phyloP scores from a whole-genome alignment of 2,113 vertebrate species.

The Notiomystis cincta region DNA sequence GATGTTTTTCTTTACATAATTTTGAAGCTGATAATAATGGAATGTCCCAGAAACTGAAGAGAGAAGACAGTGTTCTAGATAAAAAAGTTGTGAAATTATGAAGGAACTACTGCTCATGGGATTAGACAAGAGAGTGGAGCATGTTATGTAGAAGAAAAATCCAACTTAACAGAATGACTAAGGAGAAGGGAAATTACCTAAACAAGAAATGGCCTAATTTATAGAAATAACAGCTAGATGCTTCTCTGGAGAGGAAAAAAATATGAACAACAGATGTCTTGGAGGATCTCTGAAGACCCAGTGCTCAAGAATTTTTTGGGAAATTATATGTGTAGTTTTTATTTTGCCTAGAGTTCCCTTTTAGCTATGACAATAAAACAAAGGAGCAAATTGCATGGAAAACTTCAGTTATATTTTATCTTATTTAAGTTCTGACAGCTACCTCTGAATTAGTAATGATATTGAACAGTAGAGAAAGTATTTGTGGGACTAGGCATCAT shows the following conservation, averaged over 20 bases:
- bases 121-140: not conserved
- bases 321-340: not conserved
- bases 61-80: not conserved
- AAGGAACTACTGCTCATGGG: not conserved
- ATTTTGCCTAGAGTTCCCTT: not conserved
- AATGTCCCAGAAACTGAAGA: not conserved
- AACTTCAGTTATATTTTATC: not conserved
- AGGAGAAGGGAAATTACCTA: not conserved
- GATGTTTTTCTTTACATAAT: not conserved
- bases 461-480: not conserved
- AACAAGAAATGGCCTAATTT: not conserved
- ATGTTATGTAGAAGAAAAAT: not conserved
- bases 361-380: not conserved
- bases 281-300: not conserved
- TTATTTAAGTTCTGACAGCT: not conserved
- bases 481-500: not conserved
- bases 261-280: not conserved
- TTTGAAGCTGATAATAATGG: not conserved
- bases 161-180: not conserved
- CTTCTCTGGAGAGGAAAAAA: not conserved
- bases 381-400: not conserved
- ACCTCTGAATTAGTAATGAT: not conserved
- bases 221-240: not conserved
- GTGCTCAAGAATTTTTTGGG: not conserved
- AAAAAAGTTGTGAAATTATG: not conserved